Percentiles rank a stretch among this genome's conserved stretches.
Conservation (phyloP, 2,888 invertebrate genomes). For the Holacanthella duospinosa region DNA sequence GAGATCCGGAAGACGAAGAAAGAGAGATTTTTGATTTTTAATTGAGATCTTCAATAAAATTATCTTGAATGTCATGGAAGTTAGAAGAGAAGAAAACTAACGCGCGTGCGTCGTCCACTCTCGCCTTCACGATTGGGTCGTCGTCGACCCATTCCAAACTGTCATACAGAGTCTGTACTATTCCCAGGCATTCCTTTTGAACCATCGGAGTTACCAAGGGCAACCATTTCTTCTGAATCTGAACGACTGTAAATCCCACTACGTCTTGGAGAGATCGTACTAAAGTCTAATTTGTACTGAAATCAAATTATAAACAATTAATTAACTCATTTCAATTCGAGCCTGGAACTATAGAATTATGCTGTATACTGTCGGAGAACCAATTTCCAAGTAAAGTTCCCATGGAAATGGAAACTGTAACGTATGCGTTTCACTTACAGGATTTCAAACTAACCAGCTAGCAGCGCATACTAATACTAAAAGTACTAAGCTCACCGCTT, state of each 20-base stretch:
- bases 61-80: background rate
- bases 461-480: too few relatives aligned
- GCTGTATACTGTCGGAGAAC: background rate
- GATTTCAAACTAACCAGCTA: too few relatives aligned
- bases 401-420: too few relatives aligned
- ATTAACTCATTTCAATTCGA: background rate
- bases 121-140: slow-evolving; percentile 7
- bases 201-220: background rate
- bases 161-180: background rate
- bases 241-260: background rate
- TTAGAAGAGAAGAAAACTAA: slow-evolving; percentile 38
- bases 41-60: too few relatives aligned
- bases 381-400: too few relatives aligned
- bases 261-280: background rate
- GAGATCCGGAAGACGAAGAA: background rate
- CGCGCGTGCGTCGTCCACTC: slow-evolving; percentile 37
- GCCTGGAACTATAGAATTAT: background rate
- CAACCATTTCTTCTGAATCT: background rate
- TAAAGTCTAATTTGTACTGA: slow-evolving; percentile 6
- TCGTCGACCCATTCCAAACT: slow-evolving; percentile 3
- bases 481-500: too few relatives aligned
- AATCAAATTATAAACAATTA: background rate
- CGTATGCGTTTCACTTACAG: too few relatives aligned
- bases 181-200: slow-evolving; percentile 1
- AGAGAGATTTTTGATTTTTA: slow-evolving; percentile 1